Conservation (phyloP, 2,797 vertebrate genomes). For the Spheniscus humboldti region DNA sequence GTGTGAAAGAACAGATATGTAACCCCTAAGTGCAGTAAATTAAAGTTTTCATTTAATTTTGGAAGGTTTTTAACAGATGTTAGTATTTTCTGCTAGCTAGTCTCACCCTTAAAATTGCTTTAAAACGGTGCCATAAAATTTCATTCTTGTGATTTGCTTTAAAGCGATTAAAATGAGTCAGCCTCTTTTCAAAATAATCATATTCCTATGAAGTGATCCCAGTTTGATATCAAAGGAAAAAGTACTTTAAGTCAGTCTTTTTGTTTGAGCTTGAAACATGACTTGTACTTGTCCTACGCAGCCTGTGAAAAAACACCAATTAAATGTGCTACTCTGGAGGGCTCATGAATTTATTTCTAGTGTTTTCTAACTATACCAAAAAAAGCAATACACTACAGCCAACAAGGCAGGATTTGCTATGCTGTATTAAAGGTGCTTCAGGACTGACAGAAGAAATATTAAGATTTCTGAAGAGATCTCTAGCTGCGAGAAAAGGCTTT, state of each 20-base stretch:
- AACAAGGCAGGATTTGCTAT: background rate
- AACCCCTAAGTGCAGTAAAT: background rate
- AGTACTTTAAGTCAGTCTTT: conserved; percentile 6
- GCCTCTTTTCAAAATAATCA: background rate
- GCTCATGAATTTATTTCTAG: background rate
- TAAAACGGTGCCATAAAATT: background rate
- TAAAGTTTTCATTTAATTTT: background rate
- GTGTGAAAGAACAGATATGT: background rate
- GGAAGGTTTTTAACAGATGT: background rate
- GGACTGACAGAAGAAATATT: background rate
- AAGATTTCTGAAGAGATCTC: background rate
- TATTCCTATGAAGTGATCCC: conserved; percentile 13
- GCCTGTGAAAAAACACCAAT: background rate
- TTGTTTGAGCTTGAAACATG: conserved; percentile 9
- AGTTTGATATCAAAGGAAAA: conserved; percentile 30
- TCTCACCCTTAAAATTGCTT: background rate
- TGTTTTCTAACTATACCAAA: background rate
- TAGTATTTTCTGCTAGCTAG: background rate
- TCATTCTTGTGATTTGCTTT: background rate
- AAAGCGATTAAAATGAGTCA: conserved; percentile 11
- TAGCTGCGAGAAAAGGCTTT: background rate
- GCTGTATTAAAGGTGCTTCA: background rate
- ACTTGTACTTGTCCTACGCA: conserved; percentile 18
- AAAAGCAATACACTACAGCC: background rate
- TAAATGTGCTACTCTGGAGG: background rate